Conservation (phyloP, 2,797 vertebrate genomes). For the Tokudaia tokunoshimensis region DNA sequence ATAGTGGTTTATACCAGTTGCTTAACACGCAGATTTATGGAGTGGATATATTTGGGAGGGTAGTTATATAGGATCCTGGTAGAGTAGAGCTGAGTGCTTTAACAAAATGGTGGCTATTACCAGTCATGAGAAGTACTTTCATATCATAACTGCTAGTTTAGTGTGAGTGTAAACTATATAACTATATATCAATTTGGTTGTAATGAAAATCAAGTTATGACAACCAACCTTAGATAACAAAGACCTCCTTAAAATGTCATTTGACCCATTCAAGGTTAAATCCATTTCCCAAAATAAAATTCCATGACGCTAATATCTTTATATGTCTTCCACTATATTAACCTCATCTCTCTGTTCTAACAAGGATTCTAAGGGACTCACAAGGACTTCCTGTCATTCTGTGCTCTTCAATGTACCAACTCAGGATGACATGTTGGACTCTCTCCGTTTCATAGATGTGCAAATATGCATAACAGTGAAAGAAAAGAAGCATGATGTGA, state of each 20-base stretch:
- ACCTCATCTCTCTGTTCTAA: not conserved
- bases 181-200: not conserved
- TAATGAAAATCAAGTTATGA: not conserved
- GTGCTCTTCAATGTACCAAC: not conserved
- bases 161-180: not conserved
- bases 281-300: slow-evolving; percentile 26
- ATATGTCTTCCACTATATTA: not conserved
- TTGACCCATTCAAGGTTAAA: not conserved
- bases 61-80: not conserved
- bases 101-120: not conserved
- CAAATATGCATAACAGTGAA: not conserved
- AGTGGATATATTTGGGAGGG: not conserved
- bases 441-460: not conserved
- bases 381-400: not conserved
- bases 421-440: not conserved
- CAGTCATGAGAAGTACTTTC: not conserved
- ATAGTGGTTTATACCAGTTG: not conserved
- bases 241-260: not conserved
- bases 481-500: not conserved
- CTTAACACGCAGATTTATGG: not conserved
- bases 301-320: not conserved
- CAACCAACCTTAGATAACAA: not conserved
- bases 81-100: not conserved
- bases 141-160: not conserved
- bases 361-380: not conserved